These are phyloP conservation scores for Scaptomyza pallida DNA, from an alignment of 1,140 invertebrate genomes.

Conservation along the genomic window DNA sequence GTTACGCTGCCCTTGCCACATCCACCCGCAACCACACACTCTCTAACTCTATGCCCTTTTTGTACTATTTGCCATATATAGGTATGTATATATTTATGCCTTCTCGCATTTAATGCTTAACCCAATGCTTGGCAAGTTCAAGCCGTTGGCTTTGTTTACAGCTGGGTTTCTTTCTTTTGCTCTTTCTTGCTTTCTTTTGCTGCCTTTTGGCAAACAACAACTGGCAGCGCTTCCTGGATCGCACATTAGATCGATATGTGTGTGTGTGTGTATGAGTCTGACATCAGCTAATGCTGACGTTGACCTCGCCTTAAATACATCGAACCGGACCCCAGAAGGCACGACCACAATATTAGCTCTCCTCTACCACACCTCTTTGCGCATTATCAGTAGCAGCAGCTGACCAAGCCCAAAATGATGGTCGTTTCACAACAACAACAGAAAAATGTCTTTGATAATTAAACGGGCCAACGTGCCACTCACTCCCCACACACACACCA, in stretches of 20 bases:
- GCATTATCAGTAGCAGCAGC: conserved; percentile 47
- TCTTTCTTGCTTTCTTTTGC: neutral
- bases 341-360: conserved; percentile 44
- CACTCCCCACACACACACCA: conserved; percentile 1
- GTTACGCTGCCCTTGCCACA: conserved; percentile 32
- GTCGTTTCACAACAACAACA: conserved; percentile 38
- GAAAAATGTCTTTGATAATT: conserved; percentile 79
- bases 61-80: conserved; percentile 15
- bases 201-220: conserved; percentile 56
- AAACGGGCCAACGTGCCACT: conserved; percentile 62
- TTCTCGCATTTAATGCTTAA: conserved; percentile 17
- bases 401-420: conserved; percentile 63
- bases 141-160: conserved; percentile 18
- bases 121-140: conserved; percentile 8
- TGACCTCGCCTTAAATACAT: conserved; percentile 65
- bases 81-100: conserved; percentile 13
- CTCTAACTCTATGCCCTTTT: conserved; percentile 20
- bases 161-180: neutral
- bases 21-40: conserved; percentile 31
- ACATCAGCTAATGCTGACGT: conserved; percentile 20
- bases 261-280: neutral
- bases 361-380: conserved; percentile 32
- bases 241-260: conserved; percentile 73
- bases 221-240: conserved; percentile 57
- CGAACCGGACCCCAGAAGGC: conserved; percentile 31